phyloP scores from a whole-genome alignment of 2,888 invertebrate genomes.

The Hyppa rectilinea region DNA sequence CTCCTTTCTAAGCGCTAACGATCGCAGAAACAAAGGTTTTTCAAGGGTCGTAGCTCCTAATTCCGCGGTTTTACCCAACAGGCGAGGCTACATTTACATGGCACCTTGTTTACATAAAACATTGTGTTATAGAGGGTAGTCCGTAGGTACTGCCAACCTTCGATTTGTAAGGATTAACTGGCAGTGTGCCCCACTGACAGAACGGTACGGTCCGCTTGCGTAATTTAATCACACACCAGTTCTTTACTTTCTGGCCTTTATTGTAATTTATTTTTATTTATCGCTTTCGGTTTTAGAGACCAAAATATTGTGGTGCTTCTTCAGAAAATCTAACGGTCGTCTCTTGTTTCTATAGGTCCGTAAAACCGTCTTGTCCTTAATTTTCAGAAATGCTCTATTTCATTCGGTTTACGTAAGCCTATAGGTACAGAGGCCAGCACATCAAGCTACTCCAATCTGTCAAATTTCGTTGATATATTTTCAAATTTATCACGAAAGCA shows the following conservation, averaged over 20 bases:
- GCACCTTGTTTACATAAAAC: slow-evolving; percentile 47
- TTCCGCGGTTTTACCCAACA: slow-evolving; percentile 35
- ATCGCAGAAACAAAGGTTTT: slow-evolving; percentile 33
- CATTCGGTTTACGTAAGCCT: background rate
- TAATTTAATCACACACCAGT: slow-evolving; percentile 47
- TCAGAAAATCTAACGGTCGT: background rate
- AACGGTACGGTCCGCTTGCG: slow-evolving; percentile 22
- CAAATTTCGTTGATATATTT: too few relatives aligned
- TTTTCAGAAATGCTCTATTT: background rate
- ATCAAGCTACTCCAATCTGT: too few relatives aligned
- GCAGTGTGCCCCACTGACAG: slow-evolving; percentile 35
- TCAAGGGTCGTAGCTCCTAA: slow-evolving; percentile 32
- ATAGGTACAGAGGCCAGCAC: too few relatives aligned
- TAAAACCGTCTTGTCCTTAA: background rate
- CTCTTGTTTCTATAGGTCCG: background rate
- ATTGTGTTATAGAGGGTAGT: slow-evolving; percentile 16
- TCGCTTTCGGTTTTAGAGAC: background rate
- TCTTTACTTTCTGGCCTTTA: slow-evolving; percentile 32
- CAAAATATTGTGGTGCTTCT: background rate
- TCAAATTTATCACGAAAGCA: too few relatives aligned
- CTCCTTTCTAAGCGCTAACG: slow-evolving; percentile 4
- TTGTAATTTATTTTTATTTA: slow-evolving; percentile 29
- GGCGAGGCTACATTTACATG: slow-evolving; percentile 47
- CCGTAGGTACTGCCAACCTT: slow-evolving; percentile 19
- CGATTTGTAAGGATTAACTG: slow-evolving; percentile 51